Evolutionary conservation across 2,113 vertebrate species (phyloP).

Genomic region (Chauna torquata): DNA sequence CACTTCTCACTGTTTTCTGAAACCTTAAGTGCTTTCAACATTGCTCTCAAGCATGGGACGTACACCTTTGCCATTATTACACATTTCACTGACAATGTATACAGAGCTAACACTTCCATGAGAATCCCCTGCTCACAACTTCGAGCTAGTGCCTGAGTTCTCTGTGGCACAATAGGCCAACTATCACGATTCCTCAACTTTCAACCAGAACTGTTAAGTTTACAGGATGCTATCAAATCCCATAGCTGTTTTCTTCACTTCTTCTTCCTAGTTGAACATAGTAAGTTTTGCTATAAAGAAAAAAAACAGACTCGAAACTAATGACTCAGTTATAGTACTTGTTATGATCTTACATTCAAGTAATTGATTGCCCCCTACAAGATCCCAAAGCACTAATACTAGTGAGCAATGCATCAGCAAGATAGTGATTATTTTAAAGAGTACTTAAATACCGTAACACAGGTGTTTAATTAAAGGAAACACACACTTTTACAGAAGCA

Average conservation of each 20-base stretch:
- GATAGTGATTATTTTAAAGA: background rate
- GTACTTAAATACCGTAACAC: background rate
- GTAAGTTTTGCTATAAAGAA: background rate
- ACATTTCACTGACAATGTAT: background rate
- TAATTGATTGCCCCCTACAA: background rate
- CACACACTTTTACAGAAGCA: background rate
- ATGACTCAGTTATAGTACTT: background rate
- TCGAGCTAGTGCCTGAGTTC: background rate
- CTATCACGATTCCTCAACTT: accelerated
- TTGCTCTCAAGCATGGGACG: background rate
- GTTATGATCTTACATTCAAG: background rate
- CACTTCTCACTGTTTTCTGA: background rate
- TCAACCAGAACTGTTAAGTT: background rate
- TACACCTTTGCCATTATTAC: background rate
- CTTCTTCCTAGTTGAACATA: accelerated
- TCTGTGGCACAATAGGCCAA: accelerated
- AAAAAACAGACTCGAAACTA: background rate
- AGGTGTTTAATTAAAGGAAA: background rate
- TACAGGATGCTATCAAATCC: background rate
- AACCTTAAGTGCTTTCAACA: background rate
- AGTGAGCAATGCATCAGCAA: accelerated
- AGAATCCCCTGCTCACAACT: background rate
- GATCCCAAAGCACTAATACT: background rate
- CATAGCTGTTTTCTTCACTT: accelerated
- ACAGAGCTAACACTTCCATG: background rate